Evolutionary conservation across 2,888 invertebrate species (phyloP).

Genomic region (Campopleginae sp.): DNA sequence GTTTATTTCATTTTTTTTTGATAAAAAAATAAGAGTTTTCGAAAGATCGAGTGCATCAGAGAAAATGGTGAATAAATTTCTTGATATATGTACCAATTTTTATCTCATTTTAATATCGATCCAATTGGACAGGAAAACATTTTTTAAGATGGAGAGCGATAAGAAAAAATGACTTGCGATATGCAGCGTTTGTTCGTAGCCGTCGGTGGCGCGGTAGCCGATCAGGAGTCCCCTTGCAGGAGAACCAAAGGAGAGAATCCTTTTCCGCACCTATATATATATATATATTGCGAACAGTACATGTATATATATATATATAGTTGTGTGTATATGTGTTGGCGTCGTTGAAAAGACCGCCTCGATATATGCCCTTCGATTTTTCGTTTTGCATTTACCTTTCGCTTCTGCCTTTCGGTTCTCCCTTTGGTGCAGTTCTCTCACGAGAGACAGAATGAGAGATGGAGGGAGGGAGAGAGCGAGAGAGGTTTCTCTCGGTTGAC

Average conservation of each 20-base stretch:
- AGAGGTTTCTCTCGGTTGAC: conserved; percentile 69
- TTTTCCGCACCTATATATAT: not conserved
- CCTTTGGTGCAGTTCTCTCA: conserved; percentile 72
- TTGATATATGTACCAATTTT: conserved; percentile 14
- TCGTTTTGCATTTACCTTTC: conserved; percentile 79
- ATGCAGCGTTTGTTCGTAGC: conserved; percentile 68
- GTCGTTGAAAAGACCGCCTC: conserved; percentile 74
- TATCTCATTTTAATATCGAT: conserved; percentile 3
- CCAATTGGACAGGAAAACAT: conserved; percentile 23
- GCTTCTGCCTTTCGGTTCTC: conserved; percentile 78
- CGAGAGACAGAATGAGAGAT: not conserved
- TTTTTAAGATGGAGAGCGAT: conserved; percentile 18
- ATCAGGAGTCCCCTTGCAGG: conserved; percentile 70
- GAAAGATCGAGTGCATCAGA: not conserved
- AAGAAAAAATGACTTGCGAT: conserved; percentile 34
- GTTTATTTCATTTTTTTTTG: not conserved
- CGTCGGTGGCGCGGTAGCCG: conserved; percentile 73
- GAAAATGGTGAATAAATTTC: not conserved
- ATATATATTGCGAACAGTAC: conserved; percentile 13
- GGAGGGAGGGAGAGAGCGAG: conserved; percentile 56
- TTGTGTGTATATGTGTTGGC: conserved; percentile 73
- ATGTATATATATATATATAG: conserved; percentile 47
- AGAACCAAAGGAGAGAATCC: conserved; percentile 58
- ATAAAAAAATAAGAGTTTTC: not conserved
- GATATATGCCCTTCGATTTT: conserved; percentile 80